phyloP scores from a whole-genome alignment of 2,113 vertebrate genomes.

The Cyprinodon variegatus region DNA sequence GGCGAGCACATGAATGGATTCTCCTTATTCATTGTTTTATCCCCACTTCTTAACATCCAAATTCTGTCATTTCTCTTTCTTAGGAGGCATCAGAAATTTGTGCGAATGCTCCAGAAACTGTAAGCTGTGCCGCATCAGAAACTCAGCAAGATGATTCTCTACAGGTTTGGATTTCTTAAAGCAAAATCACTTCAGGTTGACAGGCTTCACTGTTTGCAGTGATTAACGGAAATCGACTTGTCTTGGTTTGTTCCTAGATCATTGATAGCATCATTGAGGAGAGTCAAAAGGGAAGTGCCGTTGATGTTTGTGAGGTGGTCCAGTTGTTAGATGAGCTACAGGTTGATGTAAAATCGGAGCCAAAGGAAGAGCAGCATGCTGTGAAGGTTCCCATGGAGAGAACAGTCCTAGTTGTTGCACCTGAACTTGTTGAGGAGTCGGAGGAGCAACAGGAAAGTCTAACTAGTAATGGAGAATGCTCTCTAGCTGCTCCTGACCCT shows the following conservation, averaged over 20 bases:
- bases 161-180: constrained; percentile 61
- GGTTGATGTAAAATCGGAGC: constrained; percentile 48
- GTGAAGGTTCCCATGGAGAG: constrained; percentile 66
- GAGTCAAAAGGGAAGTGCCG: constrained; percentile 86
- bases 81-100: constrained; percentile 45
- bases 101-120: constrained; percentile 52
- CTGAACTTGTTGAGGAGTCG: constrained; percentile 27
- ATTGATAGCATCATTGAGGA: constrained; percentile 98
- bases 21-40: too few species aligned
- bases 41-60: too few species aligned
- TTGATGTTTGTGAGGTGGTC: constrained; percentile 80
- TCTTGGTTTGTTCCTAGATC: constrained; percentile 82
- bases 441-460: constrained; percentile 42
- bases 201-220: neutral
- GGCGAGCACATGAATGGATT: too few species aligned
- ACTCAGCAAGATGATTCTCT: constrained; percentile 76
- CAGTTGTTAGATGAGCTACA: constrained; percentile 74
- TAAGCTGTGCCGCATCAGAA: constrained; percentile 46
- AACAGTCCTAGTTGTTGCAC: constrained; percentile 11
- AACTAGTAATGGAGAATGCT: constrained; percentile 39
- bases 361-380: constrained; percentile 34
- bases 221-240: neutral
- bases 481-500: constrained; percentile 28
- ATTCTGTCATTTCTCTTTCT: neutral
- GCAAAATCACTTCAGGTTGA: neutral